Base-by-base conservation (phyloP, 64 coral and sea anemone genomes). In the Stichodactyla mertensii region DNA sequence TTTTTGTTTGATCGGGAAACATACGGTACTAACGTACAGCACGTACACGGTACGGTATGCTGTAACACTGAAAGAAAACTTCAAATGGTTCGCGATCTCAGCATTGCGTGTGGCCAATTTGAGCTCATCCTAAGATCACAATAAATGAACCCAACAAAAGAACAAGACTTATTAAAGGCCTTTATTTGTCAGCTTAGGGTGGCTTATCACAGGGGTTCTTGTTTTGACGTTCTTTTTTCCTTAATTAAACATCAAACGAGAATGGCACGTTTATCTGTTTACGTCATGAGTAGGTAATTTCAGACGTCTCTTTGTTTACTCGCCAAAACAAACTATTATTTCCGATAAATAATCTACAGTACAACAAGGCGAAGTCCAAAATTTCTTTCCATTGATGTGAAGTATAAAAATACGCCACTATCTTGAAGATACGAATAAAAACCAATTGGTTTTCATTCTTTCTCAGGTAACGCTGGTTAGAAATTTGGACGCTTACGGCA, bases 391-490 rank as follows among this genome's bases (percentile, higher is more conserved):
- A 58, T 11, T 58, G 8, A 58, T 58, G 8, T 53, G 5, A n/a
- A 18, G n/a, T 55, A 27, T 14, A 51, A 45, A 45, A 82, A 78
- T 91, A 16, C 61, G 16, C 19, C 10, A 85, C 5, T 61, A 15
- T 16, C 14, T 61, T 61, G 13, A 15, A 16, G 13, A 61, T 16
- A 16, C 18, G 59, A 45, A 45, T 61, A 5, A 61, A 5, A 16
- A 61, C 18, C 14, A 6, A 16, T 19, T 16, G 59, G 18, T 61
- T 61, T 61, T 61, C 4, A 14, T 61, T 15, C 18, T 61, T 59
- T 87, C 54, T 57, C 83, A 98, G 96, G 96, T 98, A 22, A 98
- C 96, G 16, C 91, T 98, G 64, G 89, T 98, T 24, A 88, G 79
- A 18, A 95, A 95, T 83, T 88, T 98, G 14, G 96, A 95, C 64